Evolutionary conservation across 2,113 vertebrate species (phyloP).

Genomic region (Cygnus atratus): DNA sequence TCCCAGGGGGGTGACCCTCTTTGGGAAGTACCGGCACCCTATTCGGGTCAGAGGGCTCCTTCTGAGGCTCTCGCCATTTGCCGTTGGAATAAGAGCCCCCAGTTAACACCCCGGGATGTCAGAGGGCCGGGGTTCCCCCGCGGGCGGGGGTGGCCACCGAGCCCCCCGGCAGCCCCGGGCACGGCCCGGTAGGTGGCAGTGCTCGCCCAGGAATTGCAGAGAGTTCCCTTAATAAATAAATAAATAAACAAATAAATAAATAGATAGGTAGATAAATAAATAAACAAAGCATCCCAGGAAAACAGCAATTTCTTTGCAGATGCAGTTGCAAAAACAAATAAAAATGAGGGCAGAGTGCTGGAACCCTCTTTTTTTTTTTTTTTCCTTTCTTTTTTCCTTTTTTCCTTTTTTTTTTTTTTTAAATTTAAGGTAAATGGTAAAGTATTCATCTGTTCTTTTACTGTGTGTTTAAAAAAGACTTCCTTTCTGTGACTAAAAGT

Average conservation of each 20-base stretch:
- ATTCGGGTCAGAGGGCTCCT: background rate
- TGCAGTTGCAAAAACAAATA: background rate
- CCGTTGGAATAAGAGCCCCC: background rate
- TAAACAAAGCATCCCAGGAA: fast-evolving
- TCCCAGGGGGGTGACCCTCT: background rate
- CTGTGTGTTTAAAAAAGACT: background rate
- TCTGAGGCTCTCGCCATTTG: background rate
- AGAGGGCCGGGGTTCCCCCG: too few relatives aligned
- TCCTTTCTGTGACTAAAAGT: background rate
- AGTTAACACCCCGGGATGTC: background rate
- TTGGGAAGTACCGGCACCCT: background rate
- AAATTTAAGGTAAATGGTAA: background rate
- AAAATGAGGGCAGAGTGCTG: background rate
- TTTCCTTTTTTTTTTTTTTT: background rate
- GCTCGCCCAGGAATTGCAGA: constrained; percentile 63
- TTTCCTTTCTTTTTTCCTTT: too few relatives aligned
- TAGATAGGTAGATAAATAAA: too few relatives aligned
- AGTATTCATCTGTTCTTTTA: fast-evolving
- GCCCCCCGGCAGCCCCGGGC: background rate
- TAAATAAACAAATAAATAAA: background rate
- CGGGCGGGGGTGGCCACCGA: background rate
- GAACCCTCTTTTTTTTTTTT: fast-evolving
- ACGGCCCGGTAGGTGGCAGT: constrained; percentile 69
- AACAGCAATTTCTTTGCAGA: background rate
- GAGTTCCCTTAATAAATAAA: background rate